Evolutionary conservation across 2,888 invertebrate species (phyloP), one percentile per base, ranked within the genome.

Genomic region (Alcis repandata): DNA sequence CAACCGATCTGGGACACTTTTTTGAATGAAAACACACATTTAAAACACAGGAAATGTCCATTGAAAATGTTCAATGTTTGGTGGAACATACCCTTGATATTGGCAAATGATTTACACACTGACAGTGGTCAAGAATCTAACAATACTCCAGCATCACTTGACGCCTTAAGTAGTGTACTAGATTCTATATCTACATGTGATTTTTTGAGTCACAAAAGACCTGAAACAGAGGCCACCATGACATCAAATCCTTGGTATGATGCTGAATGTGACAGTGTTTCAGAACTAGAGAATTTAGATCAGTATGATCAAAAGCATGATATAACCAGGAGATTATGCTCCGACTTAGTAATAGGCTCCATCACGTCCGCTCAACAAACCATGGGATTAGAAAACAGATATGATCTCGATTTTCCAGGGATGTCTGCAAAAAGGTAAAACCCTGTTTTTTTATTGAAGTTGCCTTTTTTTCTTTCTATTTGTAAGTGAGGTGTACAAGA

Each of bases 111-210:
- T 54, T 56, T 36, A 38, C n/a, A 49, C 33, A 79, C 79, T 43
- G 48, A 62, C 0, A 52, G 76, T 2, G 71, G 75, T 52, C n/a
- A 60, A 73, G 73, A 60, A 65, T 76, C 7, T 71, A 67, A 32
- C n/a, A 69, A 48, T 36, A 58, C 53, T 7, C 70, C 69, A 33
- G 59, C 74, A 40, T 70, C 79, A 78, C 75, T 85, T 53, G 78
- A 83, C 61, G 79, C 77, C 53, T 72, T 91, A 54, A 77, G 84
- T 15, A 72, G 82, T 59, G 81, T 87, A 6, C 70, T 93, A 53
- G 90, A 92, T 70, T 80, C 83, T 11, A 69, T 94, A 54, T 91
- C 94, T 54, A 51, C 89, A n/a, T 87, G 93, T 59, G 92, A 92
- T 74, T 82, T 73, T 58, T 80, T 82, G 27, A 77, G 75, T 56